Base-by-base conservation (phyloP, 1,140 invertebrate species). In the Euborellia annulipes region DNA sequence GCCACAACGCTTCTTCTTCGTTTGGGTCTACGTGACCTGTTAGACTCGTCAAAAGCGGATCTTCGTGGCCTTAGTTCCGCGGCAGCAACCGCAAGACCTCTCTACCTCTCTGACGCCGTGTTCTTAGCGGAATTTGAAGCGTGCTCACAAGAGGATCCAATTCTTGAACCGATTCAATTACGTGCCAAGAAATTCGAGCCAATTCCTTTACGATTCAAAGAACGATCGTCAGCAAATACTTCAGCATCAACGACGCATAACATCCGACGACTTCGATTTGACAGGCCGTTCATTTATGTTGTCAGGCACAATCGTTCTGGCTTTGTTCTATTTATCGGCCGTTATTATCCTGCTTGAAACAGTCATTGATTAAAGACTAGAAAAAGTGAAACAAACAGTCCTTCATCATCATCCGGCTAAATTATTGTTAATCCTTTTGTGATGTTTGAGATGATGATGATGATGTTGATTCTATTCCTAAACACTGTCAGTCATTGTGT, bases 251-350 rank as follows among this genome's bases (percentile, higher is more conserved):
- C 81, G 36, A 54, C 76, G 0, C 75, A 78, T 0, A 75, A 84
- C 36, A 73, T 74, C 19, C 76, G 77, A 2, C 68, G 82, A 55
- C 68, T 89, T 49, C 75, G 82, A 54, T 79, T 86, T 54, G 84
- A 89, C 50, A 71, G 83, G 55, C 85, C 85, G 1, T 89, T 89
- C 67, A 64, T 89, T 3, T 89, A 83, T 58, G 82, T 86, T 50
- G 80, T 87, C 11, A 69, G 85, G 55, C 85, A 89, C 58, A 88
- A 88, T 62, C 85, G 84, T 2, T 82, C 83, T 6, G 84, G 85
- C 47, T 74, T 87, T 63, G 84, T 89, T 53, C 64, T 89, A 30
- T 81, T 85, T 56, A 83, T 85, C 69, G 84, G 84, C 37, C 69
- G 83, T 56, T 88, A 85, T 62, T 85, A 86, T 62, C 84, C 83